These are phyloP conservation scores for Lasioglossum figueresi DNA, from an alignment of 2,888 invertebrate genomes.

Conservation along the genomic window DNA sequence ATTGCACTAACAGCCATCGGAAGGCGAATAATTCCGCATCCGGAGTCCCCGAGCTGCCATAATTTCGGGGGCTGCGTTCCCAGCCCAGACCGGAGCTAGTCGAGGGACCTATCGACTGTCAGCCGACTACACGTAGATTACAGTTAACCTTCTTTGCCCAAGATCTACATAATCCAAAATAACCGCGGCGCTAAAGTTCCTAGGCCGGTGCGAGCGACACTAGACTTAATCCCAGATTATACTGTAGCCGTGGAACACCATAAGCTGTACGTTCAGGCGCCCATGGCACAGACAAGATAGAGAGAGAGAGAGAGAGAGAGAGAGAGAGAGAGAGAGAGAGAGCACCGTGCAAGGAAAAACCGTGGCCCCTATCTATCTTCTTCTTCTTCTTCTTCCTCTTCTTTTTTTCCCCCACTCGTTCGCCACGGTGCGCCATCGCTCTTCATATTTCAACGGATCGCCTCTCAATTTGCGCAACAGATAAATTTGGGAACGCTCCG, in stretches of 20 bases:
- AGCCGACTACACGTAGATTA: conserved; percentile 1
- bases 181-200: background rate
- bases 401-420: background rate
- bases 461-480: conserved; percentile 23
- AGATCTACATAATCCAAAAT: conserved; percentile 19
- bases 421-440: background rate
- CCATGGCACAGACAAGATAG: background rate
- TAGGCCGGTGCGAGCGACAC: conserved; percentile 2
- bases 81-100: background rate
- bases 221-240: conserved; percentile 6
- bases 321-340: background rate
- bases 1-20: background rate
- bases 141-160: background rate
- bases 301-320: background rate
- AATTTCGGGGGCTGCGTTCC: background rate
- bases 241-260: background rate
- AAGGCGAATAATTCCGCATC: background rate
- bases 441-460: conserved; percentile 9
- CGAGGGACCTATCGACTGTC: background rate
- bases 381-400: background rate
- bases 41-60: background rate
- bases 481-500: conserved; percentile 12
- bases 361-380: background rate
- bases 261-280: conserved; percentile 2
- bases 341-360: background rate